Conservation (phyloP, 2,888 invertebrate genomes). For the Xylota segnis region DNA sequence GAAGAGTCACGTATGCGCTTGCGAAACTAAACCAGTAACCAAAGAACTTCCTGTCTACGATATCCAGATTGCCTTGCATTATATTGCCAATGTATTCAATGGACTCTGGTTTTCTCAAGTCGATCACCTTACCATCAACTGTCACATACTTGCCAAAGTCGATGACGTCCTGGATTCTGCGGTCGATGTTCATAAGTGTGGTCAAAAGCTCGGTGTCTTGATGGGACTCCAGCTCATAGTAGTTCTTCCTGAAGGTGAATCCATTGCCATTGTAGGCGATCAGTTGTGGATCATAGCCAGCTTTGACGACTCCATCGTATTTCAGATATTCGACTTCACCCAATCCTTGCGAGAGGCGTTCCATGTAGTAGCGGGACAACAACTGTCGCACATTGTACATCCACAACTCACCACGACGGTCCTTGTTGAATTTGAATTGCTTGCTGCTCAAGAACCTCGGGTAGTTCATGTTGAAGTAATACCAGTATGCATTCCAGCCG, state of each 20-base stretch:
- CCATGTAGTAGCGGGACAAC: constrained; percentile 90
- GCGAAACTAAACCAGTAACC: constrained; percentile 80
- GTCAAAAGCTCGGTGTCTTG: constrained; percentile 81
- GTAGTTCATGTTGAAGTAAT: constrained; percentile 87
- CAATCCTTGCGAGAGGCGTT: constrained; percentile 89
- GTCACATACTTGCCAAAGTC: constrained; percentile 84
- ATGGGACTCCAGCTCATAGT: constrained; percentile 85
- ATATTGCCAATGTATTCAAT: constrained; percentile 86
- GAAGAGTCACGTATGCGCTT: constrained; percentile 79
- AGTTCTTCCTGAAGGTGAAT: constrained; percentile 87
- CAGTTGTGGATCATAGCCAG: constrained; percentile 88
- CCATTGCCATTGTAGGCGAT: constrained; percentile 88
- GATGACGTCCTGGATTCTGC: constrained; percentile 85
- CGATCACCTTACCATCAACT: constrained; percentile 79
- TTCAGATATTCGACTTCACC: constrained; percentile 88
- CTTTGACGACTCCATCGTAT: constrained; percentile 85
- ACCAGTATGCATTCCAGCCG: constrained; percentile 88
- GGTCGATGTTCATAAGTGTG: constrained; percentile 80
- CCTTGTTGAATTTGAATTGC: constrained; percentile 85
- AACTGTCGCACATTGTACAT: constrained; percentile 89
- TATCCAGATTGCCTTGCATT: constrained; percentile 85
- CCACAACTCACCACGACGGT: constrained; percentile 88
- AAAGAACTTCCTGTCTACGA: constrained; percentile 80
- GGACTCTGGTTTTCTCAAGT: constrained; percentile 83
- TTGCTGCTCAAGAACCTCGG: constrained; percentile 88